These are phyloP conservation scores for Jordanella pulchra DNA, from an alignment of 2,797 vertebrate species.

Conservation along the genomic window DNA sequence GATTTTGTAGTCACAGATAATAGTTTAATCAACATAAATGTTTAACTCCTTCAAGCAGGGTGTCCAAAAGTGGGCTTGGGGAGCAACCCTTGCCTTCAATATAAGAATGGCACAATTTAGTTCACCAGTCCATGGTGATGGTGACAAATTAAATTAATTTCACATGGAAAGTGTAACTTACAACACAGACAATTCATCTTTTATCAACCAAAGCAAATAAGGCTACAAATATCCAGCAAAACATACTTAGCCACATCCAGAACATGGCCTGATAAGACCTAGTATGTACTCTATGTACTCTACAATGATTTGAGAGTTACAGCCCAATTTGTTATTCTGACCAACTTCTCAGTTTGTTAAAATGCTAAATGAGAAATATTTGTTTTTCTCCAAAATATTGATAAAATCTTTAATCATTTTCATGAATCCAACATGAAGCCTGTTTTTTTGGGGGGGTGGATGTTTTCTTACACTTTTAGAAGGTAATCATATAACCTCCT, in stretches of 20 bases:
- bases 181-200: no score
- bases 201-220: no score
- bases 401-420: background rate
- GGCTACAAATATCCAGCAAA: no score
- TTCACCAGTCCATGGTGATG: no score
- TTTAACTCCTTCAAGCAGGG: background rate
- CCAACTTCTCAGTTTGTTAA: background rate
- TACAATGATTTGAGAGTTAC: background rate
- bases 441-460: background rate
- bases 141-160: no score
- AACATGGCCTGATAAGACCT: background rate
- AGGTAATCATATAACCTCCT: background rate
- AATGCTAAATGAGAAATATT: background rate
- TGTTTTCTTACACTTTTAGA: background rate
- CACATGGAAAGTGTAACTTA: no score
- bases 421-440: background rate
- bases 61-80: no score
- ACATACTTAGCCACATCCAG: no score
- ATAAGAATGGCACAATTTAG: no score
- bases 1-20: background rate
- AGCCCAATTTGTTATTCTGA: background rate
- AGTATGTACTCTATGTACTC: background rate
- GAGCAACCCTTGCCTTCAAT: no score
- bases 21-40: background rate
- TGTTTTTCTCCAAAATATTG: no score